Evolutionary conservation across 1,140 invertebrate genomes (phyloP).

Genomic region (Lepidurus apus): DNA sequence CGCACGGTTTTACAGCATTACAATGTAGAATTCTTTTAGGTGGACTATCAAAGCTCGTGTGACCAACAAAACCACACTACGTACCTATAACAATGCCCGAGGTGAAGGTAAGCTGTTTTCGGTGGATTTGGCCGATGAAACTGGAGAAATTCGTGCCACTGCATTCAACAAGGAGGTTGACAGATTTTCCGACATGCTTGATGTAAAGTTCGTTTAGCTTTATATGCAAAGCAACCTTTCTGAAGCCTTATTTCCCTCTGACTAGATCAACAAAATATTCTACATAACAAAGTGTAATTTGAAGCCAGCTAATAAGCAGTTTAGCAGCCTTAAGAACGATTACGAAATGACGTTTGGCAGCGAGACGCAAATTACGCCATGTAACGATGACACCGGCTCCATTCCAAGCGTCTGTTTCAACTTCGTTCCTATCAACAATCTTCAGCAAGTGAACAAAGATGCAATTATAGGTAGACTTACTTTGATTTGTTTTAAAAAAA

Average conservation of each 20-base stretch:
- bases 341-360: slow-evolving; percentile 90
- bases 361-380: slow-evolving; percentile 58
- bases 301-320: slow-evolving; percentile 91
- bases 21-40: slow-evolving; percentile 46
- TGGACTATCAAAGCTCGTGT: slow-evolving; percentile 91
- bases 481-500: background rate
- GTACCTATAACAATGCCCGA: slow-evolving; percentile 82
- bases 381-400: slow-evolving; percentile 52
- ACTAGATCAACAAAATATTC: slow-evolving; percentile 75
- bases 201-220: slow-evolving; percentile 57
- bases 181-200: slow-evolving; percentile 82
- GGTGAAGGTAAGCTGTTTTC: slow-evolving; percentile 92
- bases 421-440: slow-evolving; percentile 70
- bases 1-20: background rate
- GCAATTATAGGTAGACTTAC: slow-evolving; percentile 59
- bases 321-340: slow-evolving; percentile 76
- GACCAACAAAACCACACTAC: slow-evolving; percentile 71
- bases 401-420: slow-evolving; percentile 78
- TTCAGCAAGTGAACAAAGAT: slow-evolving; percentile 62
- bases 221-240: slow-evolving; percentile 35
- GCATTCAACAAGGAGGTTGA: slow-evolving; percentile 87
- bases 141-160: slow-evolving; percentile 90
- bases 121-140: slow-evolving; percentile 87
- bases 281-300: slow-evolving; percentile 73
- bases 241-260: slow-evolving; percentile 38